Percentiles rank a stretch among this genome's conserved stretches.
These are phyloP conservation scores for Pachypsylla venusta DNA, from an alignment of 1,140 invertebrate species.

Conservation along the genomic window DNA sequence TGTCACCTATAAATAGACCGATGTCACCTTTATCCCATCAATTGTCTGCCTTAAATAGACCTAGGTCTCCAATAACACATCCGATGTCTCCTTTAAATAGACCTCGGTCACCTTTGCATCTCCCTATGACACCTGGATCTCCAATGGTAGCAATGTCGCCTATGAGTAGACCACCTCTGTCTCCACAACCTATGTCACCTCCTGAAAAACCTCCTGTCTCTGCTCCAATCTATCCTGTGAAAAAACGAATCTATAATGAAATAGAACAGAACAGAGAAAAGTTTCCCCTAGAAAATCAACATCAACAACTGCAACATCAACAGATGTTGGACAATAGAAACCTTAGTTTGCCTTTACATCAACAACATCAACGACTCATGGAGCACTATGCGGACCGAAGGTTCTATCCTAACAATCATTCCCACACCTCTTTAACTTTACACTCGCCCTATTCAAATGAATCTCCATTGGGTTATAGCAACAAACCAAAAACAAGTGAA, in stretches of 20 bases:
- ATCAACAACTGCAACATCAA: background rate
- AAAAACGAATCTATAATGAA: constrained; percentile 43
- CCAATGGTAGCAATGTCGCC: background rate
- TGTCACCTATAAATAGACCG: background rate
- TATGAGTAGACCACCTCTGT: background rate
- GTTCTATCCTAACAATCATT: background rate
- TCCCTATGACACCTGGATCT: background rate
- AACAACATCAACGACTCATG: background rate
- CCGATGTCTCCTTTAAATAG: background rate
- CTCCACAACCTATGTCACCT: background rate
- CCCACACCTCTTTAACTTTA: background rate
- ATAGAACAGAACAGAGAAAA: constrained; percentile 21
- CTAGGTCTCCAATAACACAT: background rate
- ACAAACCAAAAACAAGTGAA: background rate
- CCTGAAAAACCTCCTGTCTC: constrained; percentile 15
- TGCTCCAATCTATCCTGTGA: constrained; percentile 34
- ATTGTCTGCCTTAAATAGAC: background rate
- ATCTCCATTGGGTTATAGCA: background rate
- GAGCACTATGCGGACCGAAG: constrained; percentile 4
- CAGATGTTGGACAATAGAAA: too few species aligned
- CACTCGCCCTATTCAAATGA: background rate
- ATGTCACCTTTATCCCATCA: background rate
- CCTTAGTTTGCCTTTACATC: background rate
- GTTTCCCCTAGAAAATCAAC: background rate
- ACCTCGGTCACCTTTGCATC: background rate